Percentiles rank a stretch among this genome's conserved stretches.
Evolutionary conservation across 2,797 vertebrate species (phyloP).

Genomic region (Benthosema pterotum): DNA sequence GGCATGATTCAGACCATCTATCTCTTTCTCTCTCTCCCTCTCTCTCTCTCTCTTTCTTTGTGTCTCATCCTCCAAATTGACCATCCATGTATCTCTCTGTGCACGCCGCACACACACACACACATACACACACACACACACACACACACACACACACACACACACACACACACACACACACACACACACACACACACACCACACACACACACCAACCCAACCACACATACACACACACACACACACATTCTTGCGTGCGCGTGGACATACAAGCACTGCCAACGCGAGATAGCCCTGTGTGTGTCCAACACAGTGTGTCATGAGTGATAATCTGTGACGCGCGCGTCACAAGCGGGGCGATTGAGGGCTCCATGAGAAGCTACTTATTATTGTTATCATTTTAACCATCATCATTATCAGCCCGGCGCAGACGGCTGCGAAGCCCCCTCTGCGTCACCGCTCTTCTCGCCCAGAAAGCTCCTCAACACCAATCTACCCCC

Average conservation of each 20-base stretch:
- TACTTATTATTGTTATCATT: conserved; percentile 78
- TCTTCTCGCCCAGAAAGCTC: conserved; percentile 62
- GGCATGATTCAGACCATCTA: conserved; percentile 25
- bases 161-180: conserved; percentile 1
- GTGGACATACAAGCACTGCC: conserved; percentile 50
- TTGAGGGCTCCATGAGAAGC: conserved; percentile 72
- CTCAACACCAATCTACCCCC: conserved; percentile 57
- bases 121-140: conserved; percentile 31
- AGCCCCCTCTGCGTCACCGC: conserved; percentile 76
- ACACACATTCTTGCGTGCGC: too few relatives aligned
- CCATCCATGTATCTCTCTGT: too few relatives aligned
- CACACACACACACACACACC: conserved; percentile 7
- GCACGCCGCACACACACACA: background rate
- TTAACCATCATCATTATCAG: conserved; percentile 80
- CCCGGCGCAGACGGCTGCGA: conserved; percentile 66
- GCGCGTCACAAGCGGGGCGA: conserved; percentile 48
- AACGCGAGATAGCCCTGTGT: conserved; percentile 62
- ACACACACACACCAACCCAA: conserved; percentile 13
- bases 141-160: background rate
- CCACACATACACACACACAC: conserved; percentile 14
- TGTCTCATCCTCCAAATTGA: too few relatives aligned
- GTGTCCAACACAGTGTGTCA: conserved; percentile 63
- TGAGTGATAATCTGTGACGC: conserved; percentile 73
- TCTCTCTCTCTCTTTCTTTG: conserved; percentile 63
- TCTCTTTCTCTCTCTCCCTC: conserved; percentile 45